These are phyloP conservation scores for Procavia capensis DNA, from an alignment of 2,113 vertebrate genomes.

Conservation along the genomic window DNA sequence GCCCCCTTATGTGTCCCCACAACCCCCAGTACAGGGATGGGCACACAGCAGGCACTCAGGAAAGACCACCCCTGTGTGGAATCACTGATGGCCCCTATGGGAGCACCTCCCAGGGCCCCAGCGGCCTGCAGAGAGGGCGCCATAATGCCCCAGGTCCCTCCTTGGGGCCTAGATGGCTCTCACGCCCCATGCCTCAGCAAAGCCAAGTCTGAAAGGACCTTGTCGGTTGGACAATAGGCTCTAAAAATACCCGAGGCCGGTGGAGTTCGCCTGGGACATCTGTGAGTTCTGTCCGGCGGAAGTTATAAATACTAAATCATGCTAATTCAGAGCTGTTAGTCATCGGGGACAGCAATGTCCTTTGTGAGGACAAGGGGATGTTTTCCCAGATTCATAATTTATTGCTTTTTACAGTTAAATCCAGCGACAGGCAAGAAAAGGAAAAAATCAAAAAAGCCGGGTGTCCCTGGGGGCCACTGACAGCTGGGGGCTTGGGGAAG, in stretches of 20 bases:
- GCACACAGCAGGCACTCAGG: neutral
- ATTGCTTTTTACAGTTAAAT: slow-evolving; percentile 69
- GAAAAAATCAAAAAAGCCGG: neutral
- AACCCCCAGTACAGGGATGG: neutral
- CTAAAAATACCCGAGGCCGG: slow-evolving; percentile 88
- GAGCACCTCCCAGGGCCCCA: too few relatives aligned
- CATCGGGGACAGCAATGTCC: slow-evolving; percentile 71
- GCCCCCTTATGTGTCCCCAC: rapidly evolving
- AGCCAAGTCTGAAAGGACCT: neutral
- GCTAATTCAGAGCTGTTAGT: slow-evolving; percentile 62
- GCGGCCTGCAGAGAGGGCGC: neutral
- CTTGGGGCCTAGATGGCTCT: neutral
- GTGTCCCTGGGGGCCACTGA: neutral
- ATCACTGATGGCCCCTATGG: rapidly evolving
- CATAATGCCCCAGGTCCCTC: neutral
- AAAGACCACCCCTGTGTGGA: neutral
- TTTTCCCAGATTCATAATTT: slow-evolving; percentile 53
- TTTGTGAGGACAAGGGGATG: slow-evolving; percentile 66
- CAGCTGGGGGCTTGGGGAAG: rapidly evolving
- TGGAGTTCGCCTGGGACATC: slow-evolving; percentile 80
- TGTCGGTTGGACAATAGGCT: slow-evolving; percentile 82
- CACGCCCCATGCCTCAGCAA: neutral
- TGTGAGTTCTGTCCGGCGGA: slow-evolving; percentile 77
- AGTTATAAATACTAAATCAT: slow-evolving; percentile 85
- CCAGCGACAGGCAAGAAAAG: slow-evolving; percentile 3